Percentiles rank a stretch among this genome's conserved stretches.
Evolutionary conservation across 2,888 invertebrate genomes (phyloP).

Genomic region (Osedax fenrisi): DNA sequence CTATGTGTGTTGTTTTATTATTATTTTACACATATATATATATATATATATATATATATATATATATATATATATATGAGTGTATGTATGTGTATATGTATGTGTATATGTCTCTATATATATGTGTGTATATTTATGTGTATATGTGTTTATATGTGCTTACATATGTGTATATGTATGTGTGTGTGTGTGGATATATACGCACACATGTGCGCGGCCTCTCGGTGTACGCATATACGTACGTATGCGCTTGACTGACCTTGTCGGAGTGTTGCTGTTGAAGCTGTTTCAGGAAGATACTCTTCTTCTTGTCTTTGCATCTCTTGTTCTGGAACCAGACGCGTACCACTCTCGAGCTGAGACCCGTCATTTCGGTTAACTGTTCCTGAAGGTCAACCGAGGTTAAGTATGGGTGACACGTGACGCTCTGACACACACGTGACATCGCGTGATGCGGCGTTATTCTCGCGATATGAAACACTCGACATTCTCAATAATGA

Average conservation of each 20-base stretch:
- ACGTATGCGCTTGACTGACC: conserved; percentile 37
- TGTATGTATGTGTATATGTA: background rate
- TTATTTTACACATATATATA: background rate
- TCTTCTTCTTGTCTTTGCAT: conserved; percentile 57
- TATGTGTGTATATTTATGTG: background rate
- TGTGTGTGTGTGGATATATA: background rate
- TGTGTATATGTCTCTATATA: background rate
- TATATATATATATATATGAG: background rate
- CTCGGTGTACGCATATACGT: background rate
- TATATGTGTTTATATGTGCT: background rate
- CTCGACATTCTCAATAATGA: no score
- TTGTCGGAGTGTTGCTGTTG: conserved; percentile 71
- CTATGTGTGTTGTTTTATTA: no score
- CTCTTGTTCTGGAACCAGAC: conserved; percentile 81
- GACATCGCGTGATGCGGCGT: no score
- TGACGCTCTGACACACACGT: no score
- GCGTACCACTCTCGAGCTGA: conserved; percentile 89
- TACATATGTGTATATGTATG: background rate
- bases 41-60: background rate
- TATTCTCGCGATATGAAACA: no score
- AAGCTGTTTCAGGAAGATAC: conserved; percentile 87
- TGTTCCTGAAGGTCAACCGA: no score
- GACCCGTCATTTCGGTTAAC: conserved; percentile 92
- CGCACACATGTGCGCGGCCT: background rate
- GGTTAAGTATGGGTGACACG: no score